Conservation (phyloP, 2,888 invertebrate species). For the Erpobdella octoculata region DNA sequence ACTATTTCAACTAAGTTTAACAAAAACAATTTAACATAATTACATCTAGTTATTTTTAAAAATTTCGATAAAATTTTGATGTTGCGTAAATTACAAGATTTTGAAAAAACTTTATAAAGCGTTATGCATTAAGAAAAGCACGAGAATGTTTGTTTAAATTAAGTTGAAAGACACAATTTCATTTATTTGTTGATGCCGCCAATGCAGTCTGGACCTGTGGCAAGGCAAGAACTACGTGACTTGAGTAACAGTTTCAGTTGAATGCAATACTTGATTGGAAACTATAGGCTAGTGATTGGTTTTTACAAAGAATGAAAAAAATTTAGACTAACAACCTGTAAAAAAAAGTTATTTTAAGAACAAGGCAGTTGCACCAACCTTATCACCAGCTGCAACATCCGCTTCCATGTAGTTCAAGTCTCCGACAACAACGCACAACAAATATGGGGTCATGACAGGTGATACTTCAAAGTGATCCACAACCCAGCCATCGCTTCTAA, state of each 20-base stretch:
- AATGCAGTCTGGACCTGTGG: too few species aligned
- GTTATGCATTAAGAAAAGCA: too few species aligned
- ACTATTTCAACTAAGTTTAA: not conserved
- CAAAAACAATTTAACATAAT: not conserved
- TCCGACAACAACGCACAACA: slow-evolving; percentile 27
- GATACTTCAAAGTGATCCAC: slow-evolving; percentile 27
- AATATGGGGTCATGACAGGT: slow-evolving; percentile 29
- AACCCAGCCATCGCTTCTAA: slow-evolving; percentile 28
- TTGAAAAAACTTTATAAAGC: not conserved
- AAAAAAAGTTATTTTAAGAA: too few species aligned
- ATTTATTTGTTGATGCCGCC: not conserved
- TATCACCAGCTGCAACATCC: not conserved
- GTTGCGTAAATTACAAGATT: not conserved
- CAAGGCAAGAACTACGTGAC: too few species aligned
- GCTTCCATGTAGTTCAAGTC: slow-evolving; percentile 27
- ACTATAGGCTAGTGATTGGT: too few species aligned
- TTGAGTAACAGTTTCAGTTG: too few species aligned
- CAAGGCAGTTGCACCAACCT: too few species aligned
- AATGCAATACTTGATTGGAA: too few species aligned
- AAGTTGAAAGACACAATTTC: not conserved
- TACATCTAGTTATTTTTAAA: not conserved
- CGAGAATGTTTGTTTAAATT: too few species aligned
- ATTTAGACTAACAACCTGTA: too few species aligned
- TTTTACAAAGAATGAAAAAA: too few species aligned
- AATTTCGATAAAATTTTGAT: not conserved